Evolutionary conservation across 2,113 vertebrate species (phyloP).

Genomic region (Trematocara unimaculatum): DNA sequence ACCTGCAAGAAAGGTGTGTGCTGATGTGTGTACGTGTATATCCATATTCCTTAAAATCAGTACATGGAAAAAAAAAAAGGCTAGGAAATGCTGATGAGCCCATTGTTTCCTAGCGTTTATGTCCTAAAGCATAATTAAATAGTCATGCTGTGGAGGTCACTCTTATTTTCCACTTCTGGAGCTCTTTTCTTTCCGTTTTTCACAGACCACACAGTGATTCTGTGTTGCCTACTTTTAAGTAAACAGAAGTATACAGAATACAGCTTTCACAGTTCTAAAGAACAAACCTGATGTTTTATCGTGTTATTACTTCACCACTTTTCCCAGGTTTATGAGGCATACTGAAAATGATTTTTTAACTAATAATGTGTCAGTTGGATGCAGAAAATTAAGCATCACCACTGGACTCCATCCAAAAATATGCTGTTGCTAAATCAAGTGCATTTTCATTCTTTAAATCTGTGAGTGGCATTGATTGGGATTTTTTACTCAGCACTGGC

Average conservation of each 20-base stretch:
- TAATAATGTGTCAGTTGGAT: not conserved
- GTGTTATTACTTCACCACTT: not conserved
- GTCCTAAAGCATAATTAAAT: not conserved
- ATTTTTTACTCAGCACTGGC: not conserved
- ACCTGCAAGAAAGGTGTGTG: not conserved
- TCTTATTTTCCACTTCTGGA: not conserved
- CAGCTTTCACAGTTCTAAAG: not conserved
- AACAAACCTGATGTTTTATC: not conserved
- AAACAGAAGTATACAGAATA: not conserved
- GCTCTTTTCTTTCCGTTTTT: not conserved
- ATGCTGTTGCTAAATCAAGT: not conserved
- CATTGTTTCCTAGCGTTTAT: not conserved
- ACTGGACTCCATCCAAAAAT: not conserved
- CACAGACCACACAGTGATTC: not conserved
- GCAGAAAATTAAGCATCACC: not conserved
- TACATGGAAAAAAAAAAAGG: fast-evolving
- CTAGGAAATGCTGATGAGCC: not conserved
- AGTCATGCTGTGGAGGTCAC: not conserved
- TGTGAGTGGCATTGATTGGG: not conserved
- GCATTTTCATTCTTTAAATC: not conserved
- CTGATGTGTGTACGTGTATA: not conserved
- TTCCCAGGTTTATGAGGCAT: not conserved
- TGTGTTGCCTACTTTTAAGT: not conserved
- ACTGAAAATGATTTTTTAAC: not conserved
- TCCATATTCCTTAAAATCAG: not conserved